These are phyloP conservation scores for Lutjanus campechanus DNA, from an alignment of 2,797 vertebrate genomes.

Conservation along the genomic window DNA sequence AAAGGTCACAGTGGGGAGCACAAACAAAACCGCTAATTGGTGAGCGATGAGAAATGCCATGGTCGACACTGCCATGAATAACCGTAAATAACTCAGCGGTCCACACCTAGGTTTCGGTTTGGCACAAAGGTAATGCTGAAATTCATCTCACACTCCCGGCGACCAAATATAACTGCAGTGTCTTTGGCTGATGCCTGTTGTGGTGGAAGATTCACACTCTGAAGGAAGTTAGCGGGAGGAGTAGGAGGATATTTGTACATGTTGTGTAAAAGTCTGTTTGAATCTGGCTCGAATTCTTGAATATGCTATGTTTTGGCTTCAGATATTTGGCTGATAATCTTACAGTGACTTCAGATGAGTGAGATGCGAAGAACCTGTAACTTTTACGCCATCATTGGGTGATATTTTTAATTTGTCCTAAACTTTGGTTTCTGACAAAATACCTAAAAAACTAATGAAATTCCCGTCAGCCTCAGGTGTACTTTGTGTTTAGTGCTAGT, in stretches of 20 bases:
- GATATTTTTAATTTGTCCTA: neutral
- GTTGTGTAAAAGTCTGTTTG: slow-evolving; percentile 59
- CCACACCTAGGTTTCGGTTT: slow-evolving; percentile 32
- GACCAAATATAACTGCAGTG: slow-evolving; percentile 49
- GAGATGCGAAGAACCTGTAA: neutral
- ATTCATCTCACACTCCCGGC: slow-evolving; percentile 35
- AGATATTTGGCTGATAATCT: slow-evolving; percentile 16
- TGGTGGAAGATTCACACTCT: slow-evolving; percentile 61
- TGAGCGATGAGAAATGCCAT: slow-evolving; percentile 50
- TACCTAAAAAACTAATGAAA: neutral
- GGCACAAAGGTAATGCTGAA: slow-evolving; percentile 40
- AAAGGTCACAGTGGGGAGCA: slow-evolving; percentile 59
- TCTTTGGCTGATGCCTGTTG: slow-evolving; percentile 56
- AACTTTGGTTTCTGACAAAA: neutral
- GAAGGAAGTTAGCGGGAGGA: slow-evolving; percentile 53
- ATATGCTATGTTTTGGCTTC: slow-evolving; percentile 32
- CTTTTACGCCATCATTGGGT: neutral
- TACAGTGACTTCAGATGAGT: slow-evolving; percentile 9
- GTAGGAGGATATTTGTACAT: slow-evolving; percentile 58
- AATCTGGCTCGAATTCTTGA: slow-evolving; percentile 37
- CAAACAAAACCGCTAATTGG: slow-evolving; percentile 68
- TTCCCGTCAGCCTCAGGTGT: neutral
- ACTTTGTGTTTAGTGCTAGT: neutral
- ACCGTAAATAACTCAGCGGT: slow-evolving; percentile 25
- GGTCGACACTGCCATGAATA: slow-evolving; percentile 46